Evolutionary conservation across 2,888 invertebrate species (phyloP).

Genomic region (Pteria penguin): DNA sequence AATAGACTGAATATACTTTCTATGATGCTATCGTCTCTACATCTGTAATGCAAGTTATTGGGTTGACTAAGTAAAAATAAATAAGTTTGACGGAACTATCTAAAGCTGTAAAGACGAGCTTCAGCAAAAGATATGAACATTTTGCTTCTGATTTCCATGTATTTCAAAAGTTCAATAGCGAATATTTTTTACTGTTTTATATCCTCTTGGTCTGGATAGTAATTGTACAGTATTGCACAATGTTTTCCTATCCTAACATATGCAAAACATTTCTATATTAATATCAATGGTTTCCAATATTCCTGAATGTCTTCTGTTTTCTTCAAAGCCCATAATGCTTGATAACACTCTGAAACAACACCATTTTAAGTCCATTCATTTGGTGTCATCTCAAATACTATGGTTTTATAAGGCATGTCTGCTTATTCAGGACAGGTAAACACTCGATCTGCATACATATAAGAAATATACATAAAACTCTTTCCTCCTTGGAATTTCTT

Average conservation of each 20-base stretch:
- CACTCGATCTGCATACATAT: neutral
- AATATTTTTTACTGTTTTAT: neutral
- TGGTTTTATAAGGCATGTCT: neutral
- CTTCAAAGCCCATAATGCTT: neutral
- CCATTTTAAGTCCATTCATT: neutral
- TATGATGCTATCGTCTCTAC: neutral
- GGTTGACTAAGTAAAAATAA: neutral
- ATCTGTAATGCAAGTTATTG: neutral
- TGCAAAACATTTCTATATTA: neutral
- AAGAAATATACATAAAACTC: neutral
- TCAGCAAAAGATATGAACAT: neutral
- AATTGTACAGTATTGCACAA: neutral
- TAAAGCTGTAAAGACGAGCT: neutral
- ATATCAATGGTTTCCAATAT: neutral
- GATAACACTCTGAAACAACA: neutral
- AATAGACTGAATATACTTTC: neutral
- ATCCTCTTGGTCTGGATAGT: neutral
- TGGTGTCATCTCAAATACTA: neutral
- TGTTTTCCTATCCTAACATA: neutral
- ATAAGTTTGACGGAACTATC: neutral
- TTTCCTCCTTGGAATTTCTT: neutral
- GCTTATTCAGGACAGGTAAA: neutral
- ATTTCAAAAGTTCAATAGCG: neutral
- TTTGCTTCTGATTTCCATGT: neutral
- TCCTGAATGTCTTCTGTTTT: neutral